A percentile compares a stretch with the other conserved stretches of the same genome.
These are phyloP conservation scores for Eristalis arbustorum DNA, from an alignment of 2,888 invertebrate genomes.

Conservation along the genomic window DNA sequence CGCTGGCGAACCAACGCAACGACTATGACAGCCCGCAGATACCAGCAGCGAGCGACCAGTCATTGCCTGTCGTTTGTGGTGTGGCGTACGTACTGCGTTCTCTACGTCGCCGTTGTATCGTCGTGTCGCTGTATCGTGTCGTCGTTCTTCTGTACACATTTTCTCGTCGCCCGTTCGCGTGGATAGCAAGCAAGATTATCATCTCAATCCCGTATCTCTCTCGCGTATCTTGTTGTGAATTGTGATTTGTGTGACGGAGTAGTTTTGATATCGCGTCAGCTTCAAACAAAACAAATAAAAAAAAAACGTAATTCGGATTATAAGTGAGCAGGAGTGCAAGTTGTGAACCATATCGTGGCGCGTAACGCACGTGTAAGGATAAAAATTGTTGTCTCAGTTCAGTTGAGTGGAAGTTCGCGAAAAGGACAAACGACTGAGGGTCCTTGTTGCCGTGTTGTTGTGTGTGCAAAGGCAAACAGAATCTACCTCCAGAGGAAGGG, in stretches of 20 bases:
- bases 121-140: constrained; percentile 1
- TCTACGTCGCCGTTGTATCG: constrained; percentile 60
- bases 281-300: too few species aligned
- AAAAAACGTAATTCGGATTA: background rate
- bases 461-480: background rate
- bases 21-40: constrained; percentile 58
- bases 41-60: constrained; percentile 58
- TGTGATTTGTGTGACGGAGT: background rate
- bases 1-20: constrained; percentile 54
- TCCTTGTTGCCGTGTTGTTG: background rate
- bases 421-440: background rate
- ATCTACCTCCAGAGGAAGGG: background rate
- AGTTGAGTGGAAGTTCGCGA: background rate
- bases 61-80: constrained; percentile 70
- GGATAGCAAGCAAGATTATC: constrained; percentile 8
- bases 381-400: background rate
- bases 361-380: background rate
- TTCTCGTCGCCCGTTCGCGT: constrained; percentile 35
- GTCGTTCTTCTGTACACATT: constrained; percentile 23
- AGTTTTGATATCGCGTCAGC: too few species aligned
- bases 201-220: background rate
- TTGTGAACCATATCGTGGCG: background rate
- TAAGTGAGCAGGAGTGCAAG: background rate
- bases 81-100: constrained; percentile 52
- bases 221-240: constrained; percentile 26